Conservation (phyloP, 2,888 invertebrate species). For the Watsonalla binaria region DNA sequence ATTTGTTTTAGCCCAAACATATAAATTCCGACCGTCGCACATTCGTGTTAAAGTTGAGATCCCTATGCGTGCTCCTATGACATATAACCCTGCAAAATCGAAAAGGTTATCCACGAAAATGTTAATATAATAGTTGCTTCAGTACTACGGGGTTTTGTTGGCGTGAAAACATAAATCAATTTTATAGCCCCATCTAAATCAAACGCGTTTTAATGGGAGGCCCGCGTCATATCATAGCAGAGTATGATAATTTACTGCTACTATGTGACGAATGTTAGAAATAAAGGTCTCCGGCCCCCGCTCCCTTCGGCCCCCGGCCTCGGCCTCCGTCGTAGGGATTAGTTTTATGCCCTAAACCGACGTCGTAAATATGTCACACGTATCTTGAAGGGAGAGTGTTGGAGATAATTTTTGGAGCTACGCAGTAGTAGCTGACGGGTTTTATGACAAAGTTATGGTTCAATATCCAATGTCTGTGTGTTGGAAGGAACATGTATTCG, state of each 20-base stretch:
- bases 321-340: constrained; percentile 53
- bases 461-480: background rate
- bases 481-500: background rate
- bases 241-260: constrained; percentile 79
- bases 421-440: constrained; percentile 33
- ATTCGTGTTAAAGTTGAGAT: constrained; percentile 19
- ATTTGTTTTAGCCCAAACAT: constrained; percentile 30
- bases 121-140: constrained; percentile 79
- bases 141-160: constrained; percentile 77
- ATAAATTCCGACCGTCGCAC: constrained; percentile 18
- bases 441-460: constrained; percentile 9
- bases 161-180: constrained; percentile 80
- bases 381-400: constrained; percentile 61
- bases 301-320: constrained; percentile 21
- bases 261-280: constrained; percentile 80
- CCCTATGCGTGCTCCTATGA: constrained; percentile 17
- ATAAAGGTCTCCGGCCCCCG: constrained; percentile 60
- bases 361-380: constrained; percentile 75
- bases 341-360: constrained; percentile 73
- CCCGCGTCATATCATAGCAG: constrained; percentile 79
- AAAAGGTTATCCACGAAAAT: constrained; percentile 77
- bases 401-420: constrained; percentile 75
- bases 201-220: constrained; percentile 80
- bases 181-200: constrained; percentile 80
- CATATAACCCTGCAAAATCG: constrained; percentile 57